phyloP scores from a whole-genome alignment of 92 coral and sea anemone species.

The Micromussa lordhowensis region DNA sequence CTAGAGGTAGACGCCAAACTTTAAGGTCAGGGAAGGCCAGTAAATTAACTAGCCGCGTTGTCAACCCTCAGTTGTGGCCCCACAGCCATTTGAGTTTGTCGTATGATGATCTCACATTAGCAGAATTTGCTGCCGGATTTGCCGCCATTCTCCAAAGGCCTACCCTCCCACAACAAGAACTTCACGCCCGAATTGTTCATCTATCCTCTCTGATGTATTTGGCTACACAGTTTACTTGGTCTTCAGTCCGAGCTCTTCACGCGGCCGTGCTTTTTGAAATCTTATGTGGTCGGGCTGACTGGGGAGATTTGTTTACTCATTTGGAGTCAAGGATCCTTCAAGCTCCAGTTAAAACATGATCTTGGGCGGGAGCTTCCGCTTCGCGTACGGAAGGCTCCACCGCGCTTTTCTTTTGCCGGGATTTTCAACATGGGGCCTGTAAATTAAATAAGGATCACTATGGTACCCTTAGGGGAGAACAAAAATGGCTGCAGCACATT shows the following conservation, averaged over 20 bases:
- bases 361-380: neutral
- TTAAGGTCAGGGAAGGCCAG: constrained; percentile 17
- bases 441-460: too few species aligned
- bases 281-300: constrained; percentile 20
- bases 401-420: constrained; percentile 5
- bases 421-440: neutral
- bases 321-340: constrained; percentile 3
- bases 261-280: constrained; percentile 31
- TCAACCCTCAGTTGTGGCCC: constrained; percentile 24
- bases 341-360: neutral
- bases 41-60: constrained; percentile 17
- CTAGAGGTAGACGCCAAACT: constrained; percentile 2
- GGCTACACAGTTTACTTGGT: constrained; percentile 33
- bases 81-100: neutral
- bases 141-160: neutral
- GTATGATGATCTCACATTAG: constrained; percentile 13
- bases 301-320: constrained; percentile 26
- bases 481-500: neutral
- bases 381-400: neutral
- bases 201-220: constrained; percentile 16
- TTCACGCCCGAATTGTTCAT: constrained; percentile 15
- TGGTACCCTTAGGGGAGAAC: neutral
- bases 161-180: constrained; percentile 1
- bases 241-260: too few species aligned
- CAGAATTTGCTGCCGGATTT: constrained; percentile 25